Evolutionary conservation across 1,140 invertebrate species (phyloP), one percentile per base, ranked within the genome.

Genomic region (Magallana gigas): DNA sequence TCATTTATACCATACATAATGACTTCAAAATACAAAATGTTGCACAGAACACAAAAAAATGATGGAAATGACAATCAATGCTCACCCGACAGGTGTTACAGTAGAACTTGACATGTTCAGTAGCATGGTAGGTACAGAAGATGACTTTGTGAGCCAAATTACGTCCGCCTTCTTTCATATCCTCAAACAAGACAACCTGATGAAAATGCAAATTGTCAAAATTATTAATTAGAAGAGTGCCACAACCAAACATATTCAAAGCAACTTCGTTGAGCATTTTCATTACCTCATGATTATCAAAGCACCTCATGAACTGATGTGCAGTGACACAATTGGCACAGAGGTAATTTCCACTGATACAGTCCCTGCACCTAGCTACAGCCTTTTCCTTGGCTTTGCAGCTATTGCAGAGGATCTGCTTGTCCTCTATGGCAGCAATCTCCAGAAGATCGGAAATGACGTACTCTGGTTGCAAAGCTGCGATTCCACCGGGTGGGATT

Each of bases 241-340:
- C 3, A 48, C 36, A 48, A 48, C 36, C 36, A 48, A 4, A 4
- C 36, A 48, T 5, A 48, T 48, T 48, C 36, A 48, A 48, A 48
- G 36, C 36, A 48, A 48, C 36, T 48, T 48, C 36, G 5, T 48
- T 48, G 36, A 48, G 14, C 14, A 60, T n/a, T 83, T 57, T 82
- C 60, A 97, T 95, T 76, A 95, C 95, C 92, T 94, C 94, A 89
- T 99, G 98, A 91, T 97, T 98, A 94, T 98, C 98, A 94, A 98
- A 98, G 95, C 98, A 98, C 80, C 97, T 96, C 98, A 99, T 99
- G 88, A 95, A 96, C 94, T 98, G 97, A 95, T 99, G 98, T 80
- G 98, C 98, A 56, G 97, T 97, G 89, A 98, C 97, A 95, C 98
- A 99, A 93, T 98, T 98, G 29, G 97, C 96, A 95, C 98, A 99